Evolutionary conservation across 2,113 vertebrate species (phyloP).

Genomic region (Laticauda laticaudata): DNA sequence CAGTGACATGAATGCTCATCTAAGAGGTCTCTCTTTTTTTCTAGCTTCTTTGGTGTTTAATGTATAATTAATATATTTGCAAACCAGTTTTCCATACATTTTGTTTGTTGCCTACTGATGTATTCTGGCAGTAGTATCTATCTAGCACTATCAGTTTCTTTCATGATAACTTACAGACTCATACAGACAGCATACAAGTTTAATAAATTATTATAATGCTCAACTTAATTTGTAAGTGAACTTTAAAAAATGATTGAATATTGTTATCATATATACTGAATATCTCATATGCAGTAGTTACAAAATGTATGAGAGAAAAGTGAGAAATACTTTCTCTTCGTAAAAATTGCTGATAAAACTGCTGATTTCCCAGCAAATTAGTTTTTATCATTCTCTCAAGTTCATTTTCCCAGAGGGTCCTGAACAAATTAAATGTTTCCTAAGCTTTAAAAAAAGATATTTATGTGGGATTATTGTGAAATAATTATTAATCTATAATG

Average conservation of each 20-base stretch:
- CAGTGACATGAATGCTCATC: conserved; percentile 2
- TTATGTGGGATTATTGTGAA: neutral
- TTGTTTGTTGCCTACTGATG: neutral
- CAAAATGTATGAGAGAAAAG: neutral
- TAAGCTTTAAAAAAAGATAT: neutral
- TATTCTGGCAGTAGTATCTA: conserved; percentile 1
- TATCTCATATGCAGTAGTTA: neutral
- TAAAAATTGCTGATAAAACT: neutral
- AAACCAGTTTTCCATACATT: neutral
- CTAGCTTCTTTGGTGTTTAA: conserved; percentile 15
- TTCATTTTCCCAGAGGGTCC: neutral
- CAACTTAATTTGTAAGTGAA: neutral
- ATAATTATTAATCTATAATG: conserved; percentile 1
- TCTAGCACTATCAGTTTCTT: neutral
- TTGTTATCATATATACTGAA: neutral
- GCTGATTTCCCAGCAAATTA: neutral
- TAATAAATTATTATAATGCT: neutral
- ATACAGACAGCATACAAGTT: neutral
- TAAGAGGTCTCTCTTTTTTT: conserved; percentile 75
- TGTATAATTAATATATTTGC: conserved; percentile 32
- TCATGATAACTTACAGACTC: neutral
- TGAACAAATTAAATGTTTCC: neutral
- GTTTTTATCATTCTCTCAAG: neutral
- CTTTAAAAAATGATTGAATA: neutral
- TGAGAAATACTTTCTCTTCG: neutral